These are phyloP conservation scores for Gopherus evgoodei DNA, from an alignment of 2,113 vertebrate genomes.

Conservation along the genomic window DNA sequence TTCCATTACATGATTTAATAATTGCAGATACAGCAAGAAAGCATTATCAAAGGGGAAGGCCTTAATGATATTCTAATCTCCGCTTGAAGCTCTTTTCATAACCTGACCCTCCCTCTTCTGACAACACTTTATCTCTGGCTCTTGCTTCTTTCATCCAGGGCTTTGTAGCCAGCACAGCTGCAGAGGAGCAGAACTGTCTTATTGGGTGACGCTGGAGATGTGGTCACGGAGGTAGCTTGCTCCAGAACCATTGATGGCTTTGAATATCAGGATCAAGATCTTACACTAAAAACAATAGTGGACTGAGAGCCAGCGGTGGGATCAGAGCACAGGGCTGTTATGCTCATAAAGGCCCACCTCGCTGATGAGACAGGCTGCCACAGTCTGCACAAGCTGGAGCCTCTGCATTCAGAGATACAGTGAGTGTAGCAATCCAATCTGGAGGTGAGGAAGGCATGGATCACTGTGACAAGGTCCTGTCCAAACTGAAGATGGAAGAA, in stretches of 20 bases:
- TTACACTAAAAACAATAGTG: neutral
- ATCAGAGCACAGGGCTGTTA: neutral
- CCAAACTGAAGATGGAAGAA: neutral
- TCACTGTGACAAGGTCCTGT: neutral
- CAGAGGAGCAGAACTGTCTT: neutral
- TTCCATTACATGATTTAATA: neutral
- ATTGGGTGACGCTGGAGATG: neutral
- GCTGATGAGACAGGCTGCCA: accelerated
- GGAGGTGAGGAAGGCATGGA: neutral
- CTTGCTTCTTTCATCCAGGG: neutral
- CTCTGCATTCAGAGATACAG: accelerated
- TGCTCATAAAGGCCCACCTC: accelerated
- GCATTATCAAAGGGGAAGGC: neutral
- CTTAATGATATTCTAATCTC: neutral
- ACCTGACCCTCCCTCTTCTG: neutral
- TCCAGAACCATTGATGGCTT: accelerated
- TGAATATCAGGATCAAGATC: neutral
- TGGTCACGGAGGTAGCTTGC: neutral
- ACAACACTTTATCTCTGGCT: neutral
- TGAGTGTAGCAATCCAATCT: neutral
- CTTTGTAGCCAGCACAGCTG: neutral
- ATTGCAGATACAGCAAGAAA: neutral
- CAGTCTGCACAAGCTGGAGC: neutral
- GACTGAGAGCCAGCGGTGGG: neutral
- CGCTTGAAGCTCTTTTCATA: neutral